Base-by-base conservation (phyloP, 2,888 invertebrate genomes). In the Pogonocherus hispidulus region DNA sequence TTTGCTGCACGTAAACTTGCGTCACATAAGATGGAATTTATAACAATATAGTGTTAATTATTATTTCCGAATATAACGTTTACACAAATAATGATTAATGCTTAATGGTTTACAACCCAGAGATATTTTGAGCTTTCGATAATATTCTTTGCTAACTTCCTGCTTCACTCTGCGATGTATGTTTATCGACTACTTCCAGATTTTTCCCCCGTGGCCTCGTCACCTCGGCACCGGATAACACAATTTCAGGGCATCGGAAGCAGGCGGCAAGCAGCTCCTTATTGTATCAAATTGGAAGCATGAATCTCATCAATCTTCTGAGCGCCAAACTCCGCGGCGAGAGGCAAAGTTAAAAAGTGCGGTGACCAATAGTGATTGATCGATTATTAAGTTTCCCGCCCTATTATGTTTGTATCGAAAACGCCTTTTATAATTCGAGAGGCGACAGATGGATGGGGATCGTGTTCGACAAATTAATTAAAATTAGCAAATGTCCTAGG, bases 311-410 rank as follows among this genome's bases (percentile, higher is more conserved):
- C 67, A 67, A 67, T 67, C 67, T 62, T 52, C 51, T 19, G 27
- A 9, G 23, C 22, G 22, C 23, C 32, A 18, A n/a, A 27, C 27
- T 27, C 9, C 20, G 27, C n/a, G 9, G 14, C 8, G 27, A 27
- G 44, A n/a, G 46, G 22, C 54, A 55, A 71, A 71, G 67, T 68
- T 70, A 70, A 68, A 71, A 70, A 73, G 70, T 56, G 63, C 60
- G 70, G 68, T 74, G 71, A 71, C 74, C 74, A 71, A 63, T 73
- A 55, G 69, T 73, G 73, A 71, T 73, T 64, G 73, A 74, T 74
- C 66, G 55, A 41, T 22, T 60, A 66, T 59, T 60, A 66, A 66
- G 62, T 60, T 66, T 62, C 11, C 16, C 14, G 41, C 11, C 46
- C 66, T 11, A 51, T 64, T 56, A 49, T 55, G 46, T 46, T 44